phyloP scores from a whole-genome alignment of 2,797 vertebrate genomes.

The Staurois parvus region DNA sequence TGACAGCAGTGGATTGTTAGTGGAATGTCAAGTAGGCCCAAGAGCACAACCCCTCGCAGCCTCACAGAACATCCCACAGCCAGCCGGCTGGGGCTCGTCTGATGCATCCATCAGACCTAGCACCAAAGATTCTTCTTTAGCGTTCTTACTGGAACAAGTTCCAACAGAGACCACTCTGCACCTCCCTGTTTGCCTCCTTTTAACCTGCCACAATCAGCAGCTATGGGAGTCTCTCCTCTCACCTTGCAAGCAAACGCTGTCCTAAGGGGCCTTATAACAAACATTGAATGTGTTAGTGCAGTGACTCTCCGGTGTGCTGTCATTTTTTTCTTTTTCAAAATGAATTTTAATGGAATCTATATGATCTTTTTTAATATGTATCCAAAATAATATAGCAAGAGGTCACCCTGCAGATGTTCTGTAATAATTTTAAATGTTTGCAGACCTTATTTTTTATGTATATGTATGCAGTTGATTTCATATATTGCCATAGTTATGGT shows the following conservation, averaged over 20 bases:
- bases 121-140: slow-evolving; percentile 39
- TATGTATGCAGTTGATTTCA: slow-evolving; percentile 3
- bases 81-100: slow-evolving; percentile 49
- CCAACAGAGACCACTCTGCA: slow-evolving; percentile 40
- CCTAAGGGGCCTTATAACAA: slow-evolving; percentile 25
- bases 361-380: slow-evolving; percentile 32
- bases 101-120: slow-evolving; percentile 42
- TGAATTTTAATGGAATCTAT: slow-evolving; percentile 5
- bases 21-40: slow-evolving; percentile 51
- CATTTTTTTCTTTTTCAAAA: background rate
- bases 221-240: slow-evolving; percentile 28
- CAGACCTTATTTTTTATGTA: background rate
- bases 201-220: slow-evolving; percentile 44
- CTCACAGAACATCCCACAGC: slow-evolving; percentile 20
- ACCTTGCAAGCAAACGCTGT: slow-evolving; percentile 47
- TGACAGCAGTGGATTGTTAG: slow-evolving; percentile 43
- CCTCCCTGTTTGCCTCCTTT: slow-evolving; percentile 10
- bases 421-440: slow-evolving; percentile 32
- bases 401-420: slow-evolving; percentile 46
- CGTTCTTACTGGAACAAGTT: slow-evolving; percentile 49
- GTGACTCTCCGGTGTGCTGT: slow-evolving; percentile 5
- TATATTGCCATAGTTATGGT: background rate
- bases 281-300: background rate
- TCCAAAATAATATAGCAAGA: slow-evolving; percentile 20
- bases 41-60: slow-evolving; percentile 31